Evolutionary conservation across 2,888 invertebrate genomes (phyloP).

Genomic region (Agapetus fuscipes): DNA sequence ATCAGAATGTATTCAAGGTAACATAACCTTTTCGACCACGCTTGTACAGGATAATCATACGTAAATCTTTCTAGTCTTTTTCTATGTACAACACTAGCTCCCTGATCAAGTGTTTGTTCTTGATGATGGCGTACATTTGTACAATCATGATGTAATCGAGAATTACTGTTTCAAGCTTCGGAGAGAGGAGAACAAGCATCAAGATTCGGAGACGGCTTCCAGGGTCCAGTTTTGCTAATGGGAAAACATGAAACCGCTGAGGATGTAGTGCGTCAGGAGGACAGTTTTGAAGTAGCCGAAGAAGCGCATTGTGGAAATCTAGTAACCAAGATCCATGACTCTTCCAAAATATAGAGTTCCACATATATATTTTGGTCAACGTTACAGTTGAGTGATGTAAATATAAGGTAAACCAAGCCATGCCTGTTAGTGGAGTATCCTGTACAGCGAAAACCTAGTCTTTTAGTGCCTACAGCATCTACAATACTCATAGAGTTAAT

Average conservation of each 20-base stretch:
- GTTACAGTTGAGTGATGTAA: too few species aligned
- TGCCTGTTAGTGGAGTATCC: too few species aligned
- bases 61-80: slow-evolving; percentile 1
- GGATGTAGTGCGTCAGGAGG: too few species aligned
- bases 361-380: too few species aligned
- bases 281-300: slow-evolving; percentile 2
- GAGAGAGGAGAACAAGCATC: too few species aligned
- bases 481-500: too few species aligned
- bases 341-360: too few species aligned
- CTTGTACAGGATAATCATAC: too few species aligned
- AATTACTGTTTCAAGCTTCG: too few species aligned
- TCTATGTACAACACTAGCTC: slow-evolving; percentile 1
- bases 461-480: too few species aligned
- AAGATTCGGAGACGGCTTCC: slow-evolving; percentile 3
- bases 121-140: slow-evolving; percentile 4
- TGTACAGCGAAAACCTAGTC: too few species aligned
- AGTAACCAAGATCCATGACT: slow-evolving; percentile 2
- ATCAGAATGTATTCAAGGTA: background rate
- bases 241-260: slow-evolving; percentile 4
- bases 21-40: slow-evolving; percentile 7
- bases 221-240: slow-evolving; percentile 3
- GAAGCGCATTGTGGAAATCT: background rate
- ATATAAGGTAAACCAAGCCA: too few species aligned
- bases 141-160: slow-evolving; percentile 2
- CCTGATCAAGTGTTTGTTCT: background rate